Conservation (phyloP, 2,797 vertebrate species). For the Phalanger gymnotis region DNA sequence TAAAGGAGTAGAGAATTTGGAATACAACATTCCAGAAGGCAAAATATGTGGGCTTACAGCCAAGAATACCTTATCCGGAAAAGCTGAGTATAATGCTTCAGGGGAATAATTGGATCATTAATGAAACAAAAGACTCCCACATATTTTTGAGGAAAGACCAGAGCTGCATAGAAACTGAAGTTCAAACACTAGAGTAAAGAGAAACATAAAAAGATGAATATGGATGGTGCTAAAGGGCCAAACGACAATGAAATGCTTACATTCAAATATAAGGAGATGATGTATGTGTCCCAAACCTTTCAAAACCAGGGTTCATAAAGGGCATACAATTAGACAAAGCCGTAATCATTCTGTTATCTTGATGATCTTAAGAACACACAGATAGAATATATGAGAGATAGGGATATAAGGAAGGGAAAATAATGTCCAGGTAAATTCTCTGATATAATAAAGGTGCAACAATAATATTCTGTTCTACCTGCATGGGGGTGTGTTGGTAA, state of each 20-base stretch:
- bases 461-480: background rate
- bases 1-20: background rate
- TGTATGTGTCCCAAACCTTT: background rate
- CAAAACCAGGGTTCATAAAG: background rate
- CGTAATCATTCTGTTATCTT: background rate
- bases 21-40: background rate
- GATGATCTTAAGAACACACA: background rate
- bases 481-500: no score
- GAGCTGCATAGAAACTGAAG: background rate
- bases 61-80: background rate
- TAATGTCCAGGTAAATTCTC: background rate
- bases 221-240: background rate
- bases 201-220: background rate
- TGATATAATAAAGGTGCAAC: background rate
- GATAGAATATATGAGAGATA: background rate
- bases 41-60: background rate
- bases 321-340: background rate
- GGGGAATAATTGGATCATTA: background rate
- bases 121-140: background rate
- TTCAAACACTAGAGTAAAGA: background rate
- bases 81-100: background rate
- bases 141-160: background rate
- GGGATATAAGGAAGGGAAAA: no score
- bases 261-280: background rate
- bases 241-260: background rate